Evolutionary conservation across 2,113 vertebrate species (phyloP).

Genomic region (Erythrocebus patas): DNA sequence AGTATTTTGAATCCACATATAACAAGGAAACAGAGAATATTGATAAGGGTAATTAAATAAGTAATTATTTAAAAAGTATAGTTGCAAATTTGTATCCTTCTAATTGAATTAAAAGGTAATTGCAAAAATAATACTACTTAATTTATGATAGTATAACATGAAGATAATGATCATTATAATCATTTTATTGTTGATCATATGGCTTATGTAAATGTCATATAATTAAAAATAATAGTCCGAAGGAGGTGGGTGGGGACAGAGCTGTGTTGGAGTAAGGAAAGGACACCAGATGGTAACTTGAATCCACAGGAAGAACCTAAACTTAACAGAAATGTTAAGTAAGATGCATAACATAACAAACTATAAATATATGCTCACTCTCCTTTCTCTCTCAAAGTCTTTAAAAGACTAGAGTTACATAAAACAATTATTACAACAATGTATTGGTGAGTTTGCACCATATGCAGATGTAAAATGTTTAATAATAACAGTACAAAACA

Average conservation of each 20-base stretch:
- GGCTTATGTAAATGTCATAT: neutral
- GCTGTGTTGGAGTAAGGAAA: neutral
- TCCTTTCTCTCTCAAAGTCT: neutral
- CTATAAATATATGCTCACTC: neutral
- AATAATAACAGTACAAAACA: neutral
- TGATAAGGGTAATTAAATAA: neutral
- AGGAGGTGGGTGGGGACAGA: neutral
- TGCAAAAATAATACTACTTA: neutral
- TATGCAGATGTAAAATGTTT: neutral
- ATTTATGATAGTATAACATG: neutral
- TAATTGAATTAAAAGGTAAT: neutral
- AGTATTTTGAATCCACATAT: neutral
- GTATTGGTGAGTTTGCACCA: neutral
- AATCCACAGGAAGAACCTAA: neutral
- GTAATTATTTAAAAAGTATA: neutral
- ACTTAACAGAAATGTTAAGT: neutral
- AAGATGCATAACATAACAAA: neutral
- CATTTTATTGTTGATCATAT: neutral
- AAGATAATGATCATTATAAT: neutral
- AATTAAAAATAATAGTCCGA: neutral
- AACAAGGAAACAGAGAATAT: neutral
- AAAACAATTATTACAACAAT: neutral
- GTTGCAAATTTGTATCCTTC: neutral
- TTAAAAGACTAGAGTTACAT: neutral
- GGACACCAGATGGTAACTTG: neutral